phyloP scores from a whole-genome alignment of 2,888 invertebrate species.

The Notodonta ziczac region DNA sequence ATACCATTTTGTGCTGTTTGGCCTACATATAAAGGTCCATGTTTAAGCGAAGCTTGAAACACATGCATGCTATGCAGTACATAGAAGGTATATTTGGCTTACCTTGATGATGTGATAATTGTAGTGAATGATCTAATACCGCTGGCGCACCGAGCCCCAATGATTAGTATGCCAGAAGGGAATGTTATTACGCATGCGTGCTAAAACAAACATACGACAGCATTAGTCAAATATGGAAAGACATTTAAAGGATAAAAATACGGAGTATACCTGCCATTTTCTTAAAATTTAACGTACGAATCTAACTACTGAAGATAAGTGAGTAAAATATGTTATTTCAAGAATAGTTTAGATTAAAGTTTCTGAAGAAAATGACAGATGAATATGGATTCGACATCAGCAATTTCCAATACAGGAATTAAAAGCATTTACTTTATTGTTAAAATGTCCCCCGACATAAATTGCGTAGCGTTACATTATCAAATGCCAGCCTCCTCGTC shows the following conservation, averaged over 20 bases:
- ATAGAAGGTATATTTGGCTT: constrained; percentile 47
- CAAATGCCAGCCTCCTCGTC: constrained; percentile 62
- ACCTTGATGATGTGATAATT: constrained; percentile 69
- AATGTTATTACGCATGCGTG: constrained; percentile 85
- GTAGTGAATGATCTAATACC: constrained; percentile 56
- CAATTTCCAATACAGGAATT: constrained; percentile 47
- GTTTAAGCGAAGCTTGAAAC: constrained; percentile 38
- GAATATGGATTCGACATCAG: constrained; percentile 47
- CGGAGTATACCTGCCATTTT: constrained; percentile 54
- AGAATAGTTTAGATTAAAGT: constrained; percentile 13
- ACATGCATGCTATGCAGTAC: constrained; percentile 54
- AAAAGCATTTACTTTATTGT: constrained; percentile 57
- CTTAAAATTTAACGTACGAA: constrained; percentile 17
- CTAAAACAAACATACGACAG: constrained; percentile 83
- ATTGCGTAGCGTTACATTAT: constrained; percentile 74
- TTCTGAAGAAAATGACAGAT: constrained; percentile 55
- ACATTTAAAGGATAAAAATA: constrained; percentile 46
- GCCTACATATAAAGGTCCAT: constrained; percentile 32
- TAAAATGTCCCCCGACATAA: constrained; percentile 56
- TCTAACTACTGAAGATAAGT: constrained; percentile 12
- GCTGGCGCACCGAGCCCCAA: constrained; percentile 72
- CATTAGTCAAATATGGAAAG: constrained; percentile 67
- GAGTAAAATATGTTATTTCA: constrained; percentile 12
- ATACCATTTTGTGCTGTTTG: constrained; percentile 47
- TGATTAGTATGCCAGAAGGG: constrained; percentile 84